phyloP scores from a whole-genome alignment of 2,113 vertebrate genomes.

The Aegypius monachus region DNA sequence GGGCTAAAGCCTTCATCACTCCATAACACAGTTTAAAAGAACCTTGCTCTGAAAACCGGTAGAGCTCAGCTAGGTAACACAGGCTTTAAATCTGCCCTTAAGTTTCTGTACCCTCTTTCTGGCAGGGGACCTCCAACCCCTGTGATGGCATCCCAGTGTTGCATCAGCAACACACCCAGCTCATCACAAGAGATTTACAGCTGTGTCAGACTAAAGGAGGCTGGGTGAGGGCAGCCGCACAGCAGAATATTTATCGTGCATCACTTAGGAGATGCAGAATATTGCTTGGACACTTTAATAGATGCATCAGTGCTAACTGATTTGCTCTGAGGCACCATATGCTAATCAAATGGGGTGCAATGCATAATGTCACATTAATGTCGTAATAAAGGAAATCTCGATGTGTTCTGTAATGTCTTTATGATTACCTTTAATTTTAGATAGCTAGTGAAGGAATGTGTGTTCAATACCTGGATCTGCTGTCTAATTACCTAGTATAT shows the following conservation, averaged over 20 bases:
- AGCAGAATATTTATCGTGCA: neutral
- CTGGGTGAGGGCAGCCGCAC: neutral
- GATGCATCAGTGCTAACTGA: constrained; percentile 61
- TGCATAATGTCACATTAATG: constrained; percentile 64
- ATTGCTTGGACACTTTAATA: constrained; percentile 54
- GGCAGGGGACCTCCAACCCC: neutral
- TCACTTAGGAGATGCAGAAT: constrained; percentile 32
- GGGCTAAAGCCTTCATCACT: neutral
- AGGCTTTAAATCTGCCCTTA: neutral
- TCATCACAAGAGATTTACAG: neutral
- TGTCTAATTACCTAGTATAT: constrained; percentile 40
- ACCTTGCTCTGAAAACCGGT: neutral
- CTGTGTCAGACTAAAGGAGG: neutral
- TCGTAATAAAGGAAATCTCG: constrained; percentile 55
- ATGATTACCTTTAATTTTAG: constrained; percentile 70
- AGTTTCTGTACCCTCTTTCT: neutral
- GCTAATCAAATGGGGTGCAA: constrained; percentile 59
- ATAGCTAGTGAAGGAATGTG: constrained; percentile 33
- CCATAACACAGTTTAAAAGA: neutral
- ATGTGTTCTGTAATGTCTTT: constrained; percentile 55
- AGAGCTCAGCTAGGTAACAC: neutral
- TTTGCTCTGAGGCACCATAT: constrained; percentile 64
- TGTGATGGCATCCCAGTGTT: neutral
- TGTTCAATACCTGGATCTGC: constrained; percentile 53
- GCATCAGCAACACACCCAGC: neutral